A percentile compares a stretch with the other conserved stretches of the same genome.
Conservation (phyloP, 1,140 invertebrate species). For the Bombus ignitus region DNA sequence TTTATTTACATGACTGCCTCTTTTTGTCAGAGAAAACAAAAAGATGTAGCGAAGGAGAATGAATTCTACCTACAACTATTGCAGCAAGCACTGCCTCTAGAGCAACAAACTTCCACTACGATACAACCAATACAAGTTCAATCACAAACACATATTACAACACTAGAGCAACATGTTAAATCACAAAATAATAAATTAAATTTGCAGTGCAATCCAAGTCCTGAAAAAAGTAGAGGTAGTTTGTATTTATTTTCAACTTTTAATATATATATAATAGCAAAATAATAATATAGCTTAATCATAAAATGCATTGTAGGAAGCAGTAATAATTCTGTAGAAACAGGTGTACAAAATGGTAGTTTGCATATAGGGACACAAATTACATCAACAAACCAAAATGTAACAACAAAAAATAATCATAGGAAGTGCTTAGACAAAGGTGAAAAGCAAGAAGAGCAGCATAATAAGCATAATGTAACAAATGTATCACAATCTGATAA, state of each 20-base stretch:
- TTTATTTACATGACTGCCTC: constrained; percentile 15
- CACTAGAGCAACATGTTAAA: constrained; percentile 78
- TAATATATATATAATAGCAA: not conserved
- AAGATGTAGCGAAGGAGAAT: constrained; percentile 97
- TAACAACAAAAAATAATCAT: constrained; percentile 81
- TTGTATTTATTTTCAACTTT: constrained; percentile 77
- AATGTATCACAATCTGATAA: constrained; percentile 79
- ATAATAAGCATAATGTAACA: constrained; percentile 75
- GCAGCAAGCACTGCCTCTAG: constrained; percentile 93
- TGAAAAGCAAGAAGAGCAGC: constrained; percentile 81
- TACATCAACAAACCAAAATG: constrained; percentile 74
- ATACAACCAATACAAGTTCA: constrained; percentile 80
- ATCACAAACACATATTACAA: constrained; percentile 72
- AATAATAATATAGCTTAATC: constrained; percentile 16
- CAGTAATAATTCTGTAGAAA: constrained; percentile 73
- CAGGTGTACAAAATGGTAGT: constrained; percentile 81
- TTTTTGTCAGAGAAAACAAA: constrained; percentile 90
- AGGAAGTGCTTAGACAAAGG: constrained; percentile 84
- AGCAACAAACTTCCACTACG: constrained; percentile 85
- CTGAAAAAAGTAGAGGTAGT: constrained; percentile 84
- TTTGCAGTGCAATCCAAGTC: constrained; percentile 81
- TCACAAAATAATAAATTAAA: constrained; percentile 80
- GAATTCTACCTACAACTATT: constrained; percentile 97
- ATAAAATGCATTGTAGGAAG: constrained; percentile 63
- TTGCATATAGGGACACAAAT: constrained; percentile 76